These are phyloP conservation scores for Pollenia angustigena DNA, from an alignment of 2,888 invertebrate genomes.

Conservation along the genomic window DNA sequence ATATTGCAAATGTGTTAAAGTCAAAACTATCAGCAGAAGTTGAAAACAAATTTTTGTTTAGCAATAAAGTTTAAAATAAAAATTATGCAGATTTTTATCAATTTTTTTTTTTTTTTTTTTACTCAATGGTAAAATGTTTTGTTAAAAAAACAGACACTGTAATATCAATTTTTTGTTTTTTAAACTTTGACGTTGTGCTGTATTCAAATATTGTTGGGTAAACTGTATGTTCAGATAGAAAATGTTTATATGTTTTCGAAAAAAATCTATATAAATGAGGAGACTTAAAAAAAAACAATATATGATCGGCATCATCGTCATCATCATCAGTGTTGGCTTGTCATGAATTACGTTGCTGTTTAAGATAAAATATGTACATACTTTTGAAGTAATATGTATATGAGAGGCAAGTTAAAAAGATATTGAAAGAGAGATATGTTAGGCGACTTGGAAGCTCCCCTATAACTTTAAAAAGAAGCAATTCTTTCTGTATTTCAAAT, in stretches of 20 bases:
- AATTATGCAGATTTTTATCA: constrained; percentile 73
- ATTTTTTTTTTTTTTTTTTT: constrained; percentile 33
- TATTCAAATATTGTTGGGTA: constrained; percentile 27
- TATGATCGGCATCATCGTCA: constrained; percentile 26
- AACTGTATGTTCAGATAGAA: constrained; percentile 50
- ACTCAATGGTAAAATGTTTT: constrained; percentile 32
- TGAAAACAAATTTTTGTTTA: constrained; percentile 57
- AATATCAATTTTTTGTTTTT: constrained; percentile 60
- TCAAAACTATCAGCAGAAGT: constrained; percentile 38
- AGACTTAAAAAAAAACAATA: constrained; percentile 8
- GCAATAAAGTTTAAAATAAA: constrained; percentile 63
- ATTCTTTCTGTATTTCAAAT: too few relatives aligned
- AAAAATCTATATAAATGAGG: constrained; percentile 4
- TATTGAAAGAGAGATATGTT: background rate
- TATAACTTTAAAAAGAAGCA: background rate
- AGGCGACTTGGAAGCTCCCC: background rate
- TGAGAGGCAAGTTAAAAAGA: background rate
- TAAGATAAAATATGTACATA: constrained; percentile 55
- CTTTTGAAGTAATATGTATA: constrained; percentile 28
- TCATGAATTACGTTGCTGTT: constrained; percentile 66
- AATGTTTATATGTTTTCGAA: constrained; percentile 17
- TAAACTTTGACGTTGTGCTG: constrained; percentile 20
- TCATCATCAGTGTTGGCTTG: constrained; percentile 54
- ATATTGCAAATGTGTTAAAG: constrained; percentile 7
- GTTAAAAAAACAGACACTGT: constrained; percentile 26